These are phyloP conservation scores for Platycnemis pennipes DNA, from an alignment of 2,888 invertebrate species.

Conservation along the genomic window DNA sequence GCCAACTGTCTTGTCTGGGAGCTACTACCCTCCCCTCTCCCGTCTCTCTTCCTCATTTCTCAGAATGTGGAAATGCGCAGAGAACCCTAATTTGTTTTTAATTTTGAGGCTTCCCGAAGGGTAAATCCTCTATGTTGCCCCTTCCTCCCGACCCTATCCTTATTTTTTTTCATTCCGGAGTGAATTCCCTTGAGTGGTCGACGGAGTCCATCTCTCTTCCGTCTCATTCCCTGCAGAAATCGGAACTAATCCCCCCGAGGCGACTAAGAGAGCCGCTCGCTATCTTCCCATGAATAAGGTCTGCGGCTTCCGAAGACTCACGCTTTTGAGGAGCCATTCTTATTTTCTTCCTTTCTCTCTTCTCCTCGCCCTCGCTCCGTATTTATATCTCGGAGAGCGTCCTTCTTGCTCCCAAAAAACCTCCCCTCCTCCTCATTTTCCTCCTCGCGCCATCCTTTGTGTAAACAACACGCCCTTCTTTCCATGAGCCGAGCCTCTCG, in stretches of 20 bases:
- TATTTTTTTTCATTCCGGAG: background rate
- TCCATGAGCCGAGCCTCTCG: background rate
- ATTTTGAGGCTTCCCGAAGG: background rate
- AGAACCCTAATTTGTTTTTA: background rate
- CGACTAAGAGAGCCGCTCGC: background rate
- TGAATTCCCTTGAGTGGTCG: background rate
- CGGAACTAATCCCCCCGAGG: background rate
- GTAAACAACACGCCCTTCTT: background rate
- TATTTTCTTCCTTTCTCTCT: background rate
- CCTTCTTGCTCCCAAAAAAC: background rate
- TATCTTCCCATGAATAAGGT: background rate
- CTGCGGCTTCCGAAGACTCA: background rate
- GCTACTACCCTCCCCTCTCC: no score
- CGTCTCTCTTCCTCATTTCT: background rate
- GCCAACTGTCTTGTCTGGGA: no score
- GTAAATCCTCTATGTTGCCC: background rate
- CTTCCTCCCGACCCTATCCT: background rate
- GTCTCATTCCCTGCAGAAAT: constrained; percentile 16
- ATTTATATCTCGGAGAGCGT: background rate
- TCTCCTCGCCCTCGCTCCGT: background rate
- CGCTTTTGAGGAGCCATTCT: background rate
- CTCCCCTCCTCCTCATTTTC: background rate
- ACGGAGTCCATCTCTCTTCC: background rate
- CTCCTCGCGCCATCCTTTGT: background rate
- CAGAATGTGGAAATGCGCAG: background rate